Percentiles rank a stretch among this genome's conserved stretches.
Evolutionary conservation across 2,113 vertebrate genomes (phyloP).

Genomic region (Python bivittatus): DNA sequence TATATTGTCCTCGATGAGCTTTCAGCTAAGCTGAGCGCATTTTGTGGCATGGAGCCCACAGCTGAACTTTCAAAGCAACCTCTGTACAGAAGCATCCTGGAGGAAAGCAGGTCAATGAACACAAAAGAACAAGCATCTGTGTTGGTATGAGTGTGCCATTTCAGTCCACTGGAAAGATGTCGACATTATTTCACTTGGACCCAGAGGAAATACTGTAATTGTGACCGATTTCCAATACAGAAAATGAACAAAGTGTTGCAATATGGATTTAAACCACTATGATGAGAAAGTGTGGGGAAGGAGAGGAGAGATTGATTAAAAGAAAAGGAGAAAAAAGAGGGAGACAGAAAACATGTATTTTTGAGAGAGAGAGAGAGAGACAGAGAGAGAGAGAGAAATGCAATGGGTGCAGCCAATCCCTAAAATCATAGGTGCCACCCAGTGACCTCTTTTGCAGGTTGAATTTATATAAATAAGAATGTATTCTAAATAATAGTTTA

Average conservation of each 20-base stretch:
- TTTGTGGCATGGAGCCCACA: not conserved
- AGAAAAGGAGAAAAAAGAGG: not conserved
- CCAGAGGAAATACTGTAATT: not conserved
- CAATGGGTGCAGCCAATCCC: not conserved
- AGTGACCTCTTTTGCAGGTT: not conserved
- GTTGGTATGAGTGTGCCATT: slow-evolving; percentile 2
- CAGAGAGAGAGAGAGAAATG: not conserved
- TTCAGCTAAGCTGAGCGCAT: slow-evolving; percentile 28
- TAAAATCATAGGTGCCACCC: not conserved
- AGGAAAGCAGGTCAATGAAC: slow-evolving; percentile 13
- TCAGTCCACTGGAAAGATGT: not conserved
- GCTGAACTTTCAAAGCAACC: not conserved
- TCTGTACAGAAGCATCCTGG: not conserved
- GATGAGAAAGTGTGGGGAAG: not conserved
- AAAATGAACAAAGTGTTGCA: slow-evolving; percentile 10
- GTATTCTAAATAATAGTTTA: not conserved
- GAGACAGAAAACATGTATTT: slow-evolving; percentile 19
- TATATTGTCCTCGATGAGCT: not conserved
- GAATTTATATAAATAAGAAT: not conserved
- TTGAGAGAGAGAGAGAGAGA: not conserved
- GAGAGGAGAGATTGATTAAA: not conserved
- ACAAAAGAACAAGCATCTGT: not conserved
- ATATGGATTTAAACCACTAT: not conserved
- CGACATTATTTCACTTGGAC: not conserved
- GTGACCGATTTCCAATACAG: slow-evolving; percentile 22